Evolutionary conservation across 23 tunicate species (phyloP).

Genomic region (Trididemnum nubilum): DNA sequence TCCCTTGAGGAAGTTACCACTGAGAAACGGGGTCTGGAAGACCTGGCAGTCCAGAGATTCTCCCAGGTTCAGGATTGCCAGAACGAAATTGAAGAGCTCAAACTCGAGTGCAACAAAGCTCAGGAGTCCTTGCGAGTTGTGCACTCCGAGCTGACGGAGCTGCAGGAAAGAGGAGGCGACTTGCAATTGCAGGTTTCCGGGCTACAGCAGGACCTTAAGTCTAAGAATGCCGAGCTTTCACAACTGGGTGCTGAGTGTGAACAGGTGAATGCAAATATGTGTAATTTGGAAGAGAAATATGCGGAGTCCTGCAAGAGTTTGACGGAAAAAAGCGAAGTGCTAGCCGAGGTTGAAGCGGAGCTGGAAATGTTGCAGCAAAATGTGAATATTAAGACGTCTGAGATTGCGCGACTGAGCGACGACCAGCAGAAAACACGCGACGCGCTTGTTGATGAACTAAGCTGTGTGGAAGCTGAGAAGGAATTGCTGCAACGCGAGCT

Average conservation of each 20-base stretch:
- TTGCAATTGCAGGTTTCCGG: background rate
- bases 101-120: background rate
- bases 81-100: background rate
- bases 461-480: background rate
- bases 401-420: background rate
- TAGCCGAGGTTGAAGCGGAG: background rate
- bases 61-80: background rate
- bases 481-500: background rate
- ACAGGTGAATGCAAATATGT: background rate
- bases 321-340: background rate
- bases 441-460: background rate
- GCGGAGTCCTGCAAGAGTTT: background rate
- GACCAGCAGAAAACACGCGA: background rate
- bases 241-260: background rate
- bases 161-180: background rate
- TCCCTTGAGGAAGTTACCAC: conserved; percentile 3
- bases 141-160: too few relatives aligned
- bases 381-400: background rate
- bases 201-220: background rate
- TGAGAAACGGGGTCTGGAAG: conserved; percentile 7
- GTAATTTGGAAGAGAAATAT: background rate
- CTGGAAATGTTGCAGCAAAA: background rate
- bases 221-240: background rate
- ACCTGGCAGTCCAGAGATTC: conserved; percentile 2
- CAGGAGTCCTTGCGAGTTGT: too few relatives aligned